Base-by-base conservation (phyloP, 1,140 invertebrate species). In the Eurosta solidaginis region DNA sequence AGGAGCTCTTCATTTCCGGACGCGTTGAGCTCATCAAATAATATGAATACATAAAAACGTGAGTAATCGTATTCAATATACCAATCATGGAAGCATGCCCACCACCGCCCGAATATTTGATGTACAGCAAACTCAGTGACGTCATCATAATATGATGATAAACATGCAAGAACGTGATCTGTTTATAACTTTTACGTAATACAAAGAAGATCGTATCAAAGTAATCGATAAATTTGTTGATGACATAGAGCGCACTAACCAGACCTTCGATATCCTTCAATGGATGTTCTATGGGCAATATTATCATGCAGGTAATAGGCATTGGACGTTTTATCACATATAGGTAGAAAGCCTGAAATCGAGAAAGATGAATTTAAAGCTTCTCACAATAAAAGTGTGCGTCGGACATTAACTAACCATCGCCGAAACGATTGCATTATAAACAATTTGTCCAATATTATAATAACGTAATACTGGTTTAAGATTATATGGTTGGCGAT, bases 161-260 rank as follows among this genome's bases (percentile, higher is more conserved):
- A 0, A 96, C 90, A 80, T 96, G 94, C 1, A 96, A 90, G 81
- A 95, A 94, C 1, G 93, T 91, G 1, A 95, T 88, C 87, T 96
- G 94, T 77, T 91, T 91, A 63, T 92, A 89, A 82, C 95, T 96
- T 84, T 96, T 95, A 9, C 93, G 89, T 27, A 94, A 82, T 45
- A 94, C 90, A 83, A 94, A 93, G 84, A 94, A 94, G 85, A 95
- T 82, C 7, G 91, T 91, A 47, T 91, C 90, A 0, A 91, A 33
- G 0, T 91, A 84, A 81, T 91, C 91, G 0, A 90, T 36, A 0
- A 91, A 7, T 82, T 91, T 91, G n/a, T 45, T 47, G 25, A 74
- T 1, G 1, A 74, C 42, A 47, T 74, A 74, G 20, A 74, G 17
- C 2, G 40, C 40, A 6, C 40, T 29, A 1, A 47, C 7, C 14